phyloP scores from a whole-genome alignment of 1,140 invertebrate genomes.

The Achatina immaculata region DNA sequence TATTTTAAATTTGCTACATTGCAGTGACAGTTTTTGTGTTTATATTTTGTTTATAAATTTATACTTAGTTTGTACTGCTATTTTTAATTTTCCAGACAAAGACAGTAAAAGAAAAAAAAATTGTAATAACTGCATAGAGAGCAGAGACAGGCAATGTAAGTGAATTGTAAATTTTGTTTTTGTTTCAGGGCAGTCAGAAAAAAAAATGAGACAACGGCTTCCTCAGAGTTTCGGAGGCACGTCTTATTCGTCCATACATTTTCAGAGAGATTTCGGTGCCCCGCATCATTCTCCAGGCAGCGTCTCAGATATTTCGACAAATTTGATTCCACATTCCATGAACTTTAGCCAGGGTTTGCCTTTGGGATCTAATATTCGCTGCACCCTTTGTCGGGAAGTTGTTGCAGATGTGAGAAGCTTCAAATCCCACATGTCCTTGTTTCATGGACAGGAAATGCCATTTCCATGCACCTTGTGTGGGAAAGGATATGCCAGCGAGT shows the following conservation, averaged over 20 bases:
- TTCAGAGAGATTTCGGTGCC: neutral
- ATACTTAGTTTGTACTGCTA: too few species aligned
- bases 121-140: too few species aligned
- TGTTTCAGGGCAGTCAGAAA: conserved; percentile 20
- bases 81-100: too few species aligned
- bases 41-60: too few species aligned
- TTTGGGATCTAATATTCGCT: neutral
- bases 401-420: conserved; percentile 10
- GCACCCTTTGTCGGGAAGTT: conserved; percentile 4
- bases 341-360: neutral
- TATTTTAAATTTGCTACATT: too few species aligned
- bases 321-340: neutral
- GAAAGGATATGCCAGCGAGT: conserved; percentile 25
- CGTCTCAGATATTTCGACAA: neutral
- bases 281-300: neutral
- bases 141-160: neutral
- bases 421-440: conserved; percentile 13
- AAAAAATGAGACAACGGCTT: neutral
- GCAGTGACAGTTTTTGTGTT: too few species aligned
- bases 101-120: too few species aligned
- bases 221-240: neutral
- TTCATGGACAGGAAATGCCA: conserved; percentile 22
- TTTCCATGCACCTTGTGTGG: conserved; percentile 24
- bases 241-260: neutral
- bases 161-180: conserved; percentile 14